Conservation (phyloP, 2,888 invertebrate species). For the Volucella inanis region DNA sequence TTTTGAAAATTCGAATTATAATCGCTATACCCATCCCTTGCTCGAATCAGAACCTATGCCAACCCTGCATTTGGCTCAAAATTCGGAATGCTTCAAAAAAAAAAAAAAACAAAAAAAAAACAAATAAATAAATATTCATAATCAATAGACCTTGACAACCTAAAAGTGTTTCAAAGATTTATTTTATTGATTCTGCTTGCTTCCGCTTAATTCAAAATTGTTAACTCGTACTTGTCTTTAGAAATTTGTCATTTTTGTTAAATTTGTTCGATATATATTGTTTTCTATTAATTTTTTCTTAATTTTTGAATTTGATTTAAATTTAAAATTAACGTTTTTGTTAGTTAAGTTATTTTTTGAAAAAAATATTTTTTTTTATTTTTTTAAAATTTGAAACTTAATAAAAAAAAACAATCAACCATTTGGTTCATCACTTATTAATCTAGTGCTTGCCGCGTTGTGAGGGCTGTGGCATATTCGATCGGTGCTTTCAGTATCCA, state of each 20-base stretch:
- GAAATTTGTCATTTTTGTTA: slow-evolving; percentile 7
- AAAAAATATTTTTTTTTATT: background rate
- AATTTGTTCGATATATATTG: slow-evolving; percentile 32
- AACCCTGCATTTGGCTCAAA: slow-evolving; percentile 27
- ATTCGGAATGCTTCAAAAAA: slow-evolving; percentile 59
- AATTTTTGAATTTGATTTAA: slow-evolving; percentile 43
- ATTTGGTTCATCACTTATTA: slow-evolving; percentile 66
- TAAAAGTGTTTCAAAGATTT: slow-evolving; percentile 30
- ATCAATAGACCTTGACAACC: slow-evolving; percentile 24
- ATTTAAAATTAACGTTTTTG: slow-evolving; percentile 36
- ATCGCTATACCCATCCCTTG: slow-evolving; percentile 42
- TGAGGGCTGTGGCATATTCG: slow-evolving; percentile 94
- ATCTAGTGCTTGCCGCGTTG: slow-evolving; percentile 85
- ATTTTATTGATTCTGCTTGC: slow-evolving; percentile 65
- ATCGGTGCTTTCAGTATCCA: slow-evolving; percentile 94
- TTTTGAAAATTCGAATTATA: slow-evolving; percentile 37
- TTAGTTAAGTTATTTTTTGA: slow-evolving; percentile 5
- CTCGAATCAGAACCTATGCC: slow-evolving; percentile 43
- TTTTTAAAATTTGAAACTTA: slow-evolving; percentile 26
- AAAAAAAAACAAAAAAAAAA: no score
- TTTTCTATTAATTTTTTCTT: background rate
- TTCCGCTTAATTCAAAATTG: slow-evolving; percentile 60
- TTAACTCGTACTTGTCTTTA: slow-evolving; percentile 2
- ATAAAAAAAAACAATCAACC: slow-evolving; percentile 26
- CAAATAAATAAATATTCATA: no score